A percentile compares a stretch with the other conserved stretches of the same genome.
Evolutionary conservation across 2,888 invertebrate species (phyloP).

Genomic region (Tricholauxania praeusta): DNA sequence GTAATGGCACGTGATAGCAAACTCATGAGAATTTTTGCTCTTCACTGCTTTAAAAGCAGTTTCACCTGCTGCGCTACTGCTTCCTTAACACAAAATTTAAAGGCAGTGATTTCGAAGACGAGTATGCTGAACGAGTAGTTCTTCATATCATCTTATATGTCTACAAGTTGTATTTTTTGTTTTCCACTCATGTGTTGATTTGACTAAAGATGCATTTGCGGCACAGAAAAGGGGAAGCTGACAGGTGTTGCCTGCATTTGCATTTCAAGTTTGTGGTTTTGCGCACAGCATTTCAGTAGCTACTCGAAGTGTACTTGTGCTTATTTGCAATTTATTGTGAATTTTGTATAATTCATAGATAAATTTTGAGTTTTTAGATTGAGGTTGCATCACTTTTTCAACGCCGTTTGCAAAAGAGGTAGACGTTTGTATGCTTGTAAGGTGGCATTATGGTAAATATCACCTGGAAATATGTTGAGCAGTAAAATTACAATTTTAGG

Average conservation of each 20-base stretch:
- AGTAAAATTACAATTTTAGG: not conserved
- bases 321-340: constrained; percentile 34
- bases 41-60: no score
- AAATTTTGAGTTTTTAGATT: constrained; percentile 1
- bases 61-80: no score
- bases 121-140: no score
- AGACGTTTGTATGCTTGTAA: constrained; percentile 12
- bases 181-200: no score
- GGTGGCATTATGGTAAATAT: constrained; percentile 3
- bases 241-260: constrained; percentile 18
- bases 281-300: not conserved
- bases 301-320: constrained; percentile 23
- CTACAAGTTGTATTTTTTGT: no score
- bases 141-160: not conserved
- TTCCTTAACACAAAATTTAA: no score
- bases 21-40: no score
- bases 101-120: no score
- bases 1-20: no score
- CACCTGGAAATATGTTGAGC: no score
- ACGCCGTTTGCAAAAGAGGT: constrained; percentile 7
- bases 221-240: not conserved
- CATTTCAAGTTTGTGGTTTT: constrained; percentile 8
- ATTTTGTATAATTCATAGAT: constrained; percentile 32
- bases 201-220: no score
- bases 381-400: not conserved